Evolutionary conservation across 1,140 invertebrate genomes (phyloP), one percentile per base, ranked within the genome.

Genomic region (Trichonephila clavata): DNA sequence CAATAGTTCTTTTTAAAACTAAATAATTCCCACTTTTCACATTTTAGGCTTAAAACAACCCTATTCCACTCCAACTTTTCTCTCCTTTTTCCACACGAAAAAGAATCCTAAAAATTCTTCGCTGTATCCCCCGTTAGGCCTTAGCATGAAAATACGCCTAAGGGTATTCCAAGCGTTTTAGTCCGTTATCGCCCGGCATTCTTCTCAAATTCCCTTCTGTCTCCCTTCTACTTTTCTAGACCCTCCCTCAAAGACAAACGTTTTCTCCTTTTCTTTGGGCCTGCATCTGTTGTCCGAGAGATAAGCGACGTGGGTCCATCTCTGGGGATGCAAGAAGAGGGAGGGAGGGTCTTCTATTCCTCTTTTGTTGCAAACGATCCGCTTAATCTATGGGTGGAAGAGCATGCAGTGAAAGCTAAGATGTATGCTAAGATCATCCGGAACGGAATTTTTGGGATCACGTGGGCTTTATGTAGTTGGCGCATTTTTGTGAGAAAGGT

Each of bases 271-370:
- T 39, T 50, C 80, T 43, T 43, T 8, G 18, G 18, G 10, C 8
- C 80, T 84, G 43, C 81, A 21, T n/a, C 81, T 84, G 81, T 24
- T 84, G 81, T 84, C 81, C 43, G 8, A 59, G 81, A 84, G 81
- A 84, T 84, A 84, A 84, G 81, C 32, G 20, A 43, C 77, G 32
- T 43, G 32, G 77, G 7, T 77, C 57, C 57, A 50, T 84, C 81
- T 59, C 81, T 21, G 24, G 81, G 81, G 81, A 50, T 14, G 50
- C 2, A 10, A 16, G 10, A 14, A 21, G 50, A 16, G 32, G 24
- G 71, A 27, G 14, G 10, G 21, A 18, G 61, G 18, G 5, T 5
- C 0, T 20, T 6, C 21, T 63, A 20, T 20, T 63, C 21, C 21
- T 63, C 71, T 39, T 77, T 77, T 39, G 27, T 18, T 77, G 27